Percentiles rank a stretch among this genome's conserved stretches.
Conservation (phyloP, 64 coral and sea anemone genomes). For the Trachythela sp. region DNA sequence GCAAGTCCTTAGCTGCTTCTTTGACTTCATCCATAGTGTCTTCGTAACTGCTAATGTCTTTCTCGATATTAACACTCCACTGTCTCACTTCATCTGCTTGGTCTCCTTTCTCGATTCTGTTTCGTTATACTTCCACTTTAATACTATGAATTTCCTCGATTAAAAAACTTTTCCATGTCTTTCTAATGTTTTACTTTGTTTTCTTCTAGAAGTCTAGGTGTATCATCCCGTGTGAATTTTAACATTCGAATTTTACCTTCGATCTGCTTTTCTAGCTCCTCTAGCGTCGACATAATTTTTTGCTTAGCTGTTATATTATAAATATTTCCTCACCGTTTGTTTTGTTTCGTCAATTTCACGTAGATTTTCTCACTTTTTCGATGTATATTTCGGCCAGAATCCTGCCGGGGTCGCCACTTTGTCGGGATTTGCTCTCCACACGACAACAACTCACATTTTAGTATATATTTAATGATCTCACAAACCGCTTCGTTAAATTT, state of each 20-base stretch:
- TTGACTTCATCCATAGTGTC: slow-evolving; percentile 16
- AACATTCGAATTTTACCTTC: slow-evolving; percentile 19
- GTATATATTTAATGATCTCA: no score
- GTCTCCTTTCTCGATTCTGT: slow-evolving; percentile 2
- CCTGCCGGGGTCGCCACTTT: no score
- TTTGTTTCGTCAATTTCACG: no score
- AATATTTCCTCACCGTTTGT: no score
- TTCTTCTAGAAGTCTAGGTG: background rate
- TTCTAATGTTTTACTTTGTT: slow-evolving; percentile 23
- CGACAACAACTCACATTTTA: no score
- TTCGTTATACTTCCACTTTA: slow-evolving; percentile 5
- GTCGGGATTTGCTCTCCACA: no score
- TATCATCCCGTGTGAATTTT: slow-evolving; percentile 31
- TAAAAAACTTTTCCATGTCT: slow-evolving; percentile 20
- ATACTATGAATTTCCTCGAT: slow-evolving; percentile 27
- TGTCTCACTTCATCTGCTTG: slow-evolving; percentile 10
- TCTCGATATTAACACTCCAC: background rate
- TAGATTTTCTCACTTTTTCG: no score
- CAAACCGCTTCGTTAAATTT: no score
- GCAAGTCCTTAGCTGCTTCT: background rate
- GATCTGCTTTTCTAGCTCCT: slow-evolving; percentile 3
- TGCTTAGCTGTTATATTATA: background rate
- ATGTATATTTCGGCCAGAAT: no score
- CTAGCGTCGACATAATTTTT: background rate
- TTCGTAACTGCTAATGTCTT: background rate